Base-by-base conservation (phyloP, 2,797 vertebrate species). In the Ciconia nigra region DNA sequence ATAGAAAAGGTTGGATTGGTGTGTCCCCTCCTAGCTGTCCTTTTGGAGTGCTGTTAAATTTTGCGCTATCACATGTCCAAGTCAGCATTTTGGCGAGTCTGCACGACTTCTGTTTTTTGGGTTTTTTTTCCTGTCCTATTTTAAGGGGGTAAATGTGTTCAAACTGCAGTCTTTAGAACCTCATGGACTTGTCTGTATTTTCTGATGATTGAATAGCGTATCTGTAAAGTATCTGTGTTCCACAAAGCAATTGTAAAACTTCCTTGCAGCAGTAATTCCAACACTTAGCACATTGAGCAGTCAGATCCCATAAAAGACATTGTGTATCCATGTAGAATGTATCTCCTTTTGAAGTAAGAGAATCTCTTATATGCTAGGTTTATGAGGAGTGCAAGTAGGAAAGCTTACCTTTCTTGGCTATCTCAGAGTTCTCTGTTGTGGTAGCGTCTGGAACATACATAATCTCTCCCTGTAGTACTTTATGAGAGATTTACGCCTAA, bases 181-280 rank as follows among this genome's bases (percentile, higher is more conserved):
- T 74, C 69, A 31, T 20, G 49, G 44, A 15, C 31, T 84, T 52
- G 15, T 16, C 49, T 80, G 3, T 57, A 5, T 59, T 61, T 89
- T 82, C 42, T 82, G n/a, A 15, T n/a, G 72, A 29, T 25, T 44
- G 25, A 52, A 8, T 42, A 29, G 11, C 0, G 0, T 52, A 44
- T 77, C 35, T 69, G 5, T 89, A 26, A 87, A 84, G 25, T 70
- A 51, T n/a, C 39, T 22, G 35, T 57, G 42, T 84, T 90, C 42
- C 33, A 66, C 47, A 62, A 62, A 87, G 73, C 31, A 15, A 5
- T 19, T 84, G 33, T 92, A 83, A 88, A 94, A 62, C 5, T 46
- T 62, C 41, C 33, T 76, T 93, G 72, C 19, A 84, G 62, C 61
- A 73, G 7, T 90, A 96, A 78, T 93, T 95, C 59, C 92, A 70